Base-by-base conservation (phyloP, 2,888 invertebrate genomes). In the Laspeyria flexula region DNA sequence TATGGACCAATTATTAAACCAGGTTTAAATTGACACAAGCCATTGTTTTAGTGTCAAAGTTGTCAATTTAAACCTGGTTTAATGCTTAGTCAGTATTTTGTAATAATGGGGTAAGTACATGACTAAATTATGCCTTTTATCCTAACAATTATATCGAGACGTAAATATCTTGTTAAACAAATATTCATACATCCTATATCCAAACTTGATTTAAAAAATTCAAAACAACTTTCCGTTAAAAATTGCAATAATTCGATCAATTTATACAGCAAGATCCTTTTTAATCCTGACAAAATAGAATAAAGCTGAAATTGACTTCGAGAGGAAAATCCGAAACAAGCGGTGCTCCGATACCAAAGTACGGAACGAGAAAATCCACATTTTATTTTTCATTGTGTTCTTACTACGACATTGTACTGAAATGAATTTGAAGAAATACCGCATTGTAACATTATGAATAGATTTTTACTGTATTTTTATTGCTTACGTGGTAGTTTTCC, bases 201-300 rank as follows among this genome's bases (percentile, higher is more conserved):
- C n/a, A n/a, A n/a, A n/a, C n/a, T n/a, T 18, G 39, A 35, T 37
- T 43, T 23, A 34, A 7, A 37, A 49, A 47, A 21, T 50, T 33
- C 29, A 25, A 15, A 15, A 50, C 39, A 61, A 54, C 42, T 50
- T 60, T 63, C 60, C 50, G 65, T 71, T 65, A 73, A 73, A 82
- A 78, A 79, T 77, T 67, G 74, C 66, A 76, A 65, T 79, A 75
- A 83, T 83, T 78, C 73, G 71, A 84, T 82, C 76, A 81, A 79
- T 79, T 82, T 79, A 77, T 77, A 69, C 77, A 72, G 62, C 62
- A 60, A 71, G 80, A 72, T 78, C 81, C 83, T 80, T 84, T 83
- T 83, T 85, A 85, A 88, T 86, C 85, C 78, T 62, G 59, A 65
- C 68, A 62, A 81, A 83, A 82, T 82, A 74, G 81, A 83, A 86